Percentiles rank a stretch among this genome's conserved stretches.
phyloP scores from a whole-genome alignment of 2,888 invertebrate genomes.

The Strigamia maritima region DNA sequence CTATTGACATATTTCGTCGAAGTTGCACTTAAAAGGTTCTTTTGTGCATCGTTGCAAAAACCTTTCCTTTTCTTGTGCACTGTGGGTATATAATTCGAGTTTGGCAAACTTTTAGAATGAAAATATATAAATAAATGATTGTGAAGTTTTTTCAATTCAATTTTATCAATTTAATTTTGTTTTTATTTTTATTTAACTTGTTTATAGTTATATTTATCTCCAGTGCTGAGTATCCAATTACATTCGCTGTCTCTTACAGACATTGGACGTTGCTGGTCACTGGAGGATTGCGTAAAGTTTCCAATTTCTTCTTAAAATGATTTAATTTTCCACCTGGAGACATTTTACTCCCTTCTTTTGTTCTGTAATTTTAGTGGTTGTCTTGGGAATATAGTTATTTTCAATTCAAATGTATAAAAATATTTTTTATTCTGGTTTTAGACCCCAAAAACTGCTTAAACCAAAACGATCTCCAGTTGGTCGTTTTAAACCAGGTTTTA shows the following conservation, averaged over 20 bases:
- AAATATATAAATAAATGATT: no score
- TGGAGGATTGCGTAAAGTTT: neutral
- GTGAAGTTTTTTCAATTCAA: neutral
- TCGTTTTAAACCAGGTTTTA: no score
- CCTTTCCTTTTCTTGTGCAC: neutral
- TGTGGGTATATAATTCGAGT: no score
- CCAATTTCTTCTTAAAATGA: constrained; percentile 16
- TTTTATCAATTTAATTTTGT: neutral
- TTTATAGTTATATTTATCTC: neutral
- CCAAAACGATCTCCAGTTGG: no score
- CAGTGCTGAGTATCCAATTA: neutral
- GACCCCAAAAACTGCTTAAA: no score
- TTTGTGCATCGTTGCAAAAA: neutral
- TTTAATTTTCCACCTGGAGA: constrained; percentile 11
- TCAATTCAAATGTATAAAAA: no score
- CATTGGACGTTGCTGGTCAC: neutral
- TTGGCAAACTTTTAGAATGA: no score
- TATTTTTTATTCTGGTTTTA: no score
- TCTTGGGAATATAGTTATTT: neutral
- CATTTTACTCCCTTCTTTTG: neutral
- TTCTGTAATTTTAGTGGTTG: neutral
- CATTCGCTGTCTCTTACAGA: neutral
- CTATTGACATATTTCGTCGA: neutral
- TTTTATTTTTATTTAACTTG: neutral
- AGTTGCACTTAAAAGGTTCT: neutral